Conservation (phyloP, 2,113 vertebrate genomes). For the Cyanoramphus novaezelandiae region DNA sequence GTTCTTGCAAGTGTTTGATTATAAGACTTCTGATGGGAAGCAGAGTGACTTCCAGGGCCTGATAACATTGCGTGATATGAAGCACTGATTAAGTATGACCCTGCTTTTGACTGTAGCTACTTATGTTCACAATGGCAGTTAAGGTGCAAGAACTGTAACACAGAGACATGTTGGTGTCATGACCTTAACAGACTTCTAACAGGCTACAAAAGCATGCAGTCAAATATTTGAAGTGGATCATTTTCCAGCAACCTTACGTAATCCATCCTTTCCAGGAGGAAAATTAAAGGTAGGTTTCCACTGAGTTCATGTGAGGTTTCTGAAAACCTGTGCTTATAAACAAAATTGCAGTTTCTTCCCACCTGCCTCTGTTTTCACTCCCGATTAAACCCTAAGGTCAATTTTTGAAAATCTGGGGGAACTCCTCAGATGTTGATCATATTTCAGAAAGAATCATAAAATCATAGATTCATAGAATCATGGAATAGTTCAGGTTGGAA, state of each 20-base stretch:
- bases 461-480: no score
- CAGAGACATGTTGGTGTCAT: not conserved
- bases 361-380: slow-evolving; percentile 17
- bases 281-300: slow-evolving; percentile 57
- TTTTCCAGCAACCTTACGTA: not conserved
- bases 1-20: not conserved
- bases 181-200: not conserved
- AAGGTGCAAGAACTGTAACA: not conserved
- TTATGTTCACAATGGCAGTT: not conserved
- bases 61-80: not conserved
- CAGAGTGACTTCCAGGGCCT: not conserved
- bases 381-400: not conserved
- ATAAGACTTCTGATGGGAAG: not conserved
- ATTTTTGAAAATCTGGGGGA: slow-evolving; percentile 14
- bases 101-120: not conserved
- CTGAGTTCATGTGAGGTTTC: not conserved
- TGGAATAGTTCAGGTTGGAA: no score
- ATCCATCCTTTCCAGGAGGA: not conserved
- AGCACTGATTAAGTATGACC: not conserved
- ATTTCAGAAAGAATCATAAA: not conserved
- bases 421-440: not conserved
- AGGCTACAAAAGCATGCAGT: not conserved
- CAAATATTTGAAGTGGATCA: not conserved
- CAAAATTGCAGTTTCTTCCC: slow-evolving; percentile 39
- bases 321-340: slow-evolving; percentile 37